Evolutionary conservation across 1,140 invertebrate genomes (phyloP).

Genomic region (Megalopta genalis): DNA sequence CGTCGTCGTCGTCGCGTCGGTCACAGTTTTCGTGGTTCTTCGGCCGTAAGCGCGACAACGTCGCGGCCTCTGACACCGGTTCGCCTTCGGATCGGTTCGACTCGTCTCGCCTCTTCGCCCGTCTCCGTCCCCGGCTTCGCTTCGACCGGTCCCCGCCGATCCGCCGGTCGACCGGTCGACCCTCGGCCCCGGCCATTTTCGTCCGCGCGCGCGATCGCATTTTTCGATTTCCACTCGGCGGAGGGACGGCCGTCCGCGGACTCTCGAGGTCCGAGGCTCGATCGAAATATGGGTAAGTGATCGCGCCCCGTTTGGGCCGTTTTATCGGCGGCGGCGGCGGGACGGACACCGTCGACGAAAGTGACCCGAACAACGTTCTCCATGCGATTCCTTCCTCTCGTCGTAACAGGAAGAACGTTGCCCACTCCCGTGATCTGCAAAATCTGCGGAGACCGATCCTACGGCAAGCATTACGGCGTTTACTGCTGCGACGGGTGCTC

Average conservation of each 20-base stretch:
- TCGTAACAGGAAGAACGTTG: conserved; percentile 82
- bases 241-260: not conserved
- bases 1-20: not conserved
- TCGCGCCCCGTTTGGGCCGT: no score
- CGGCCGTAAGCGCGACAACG: not conserved
- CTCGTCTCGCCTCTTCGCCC: not conserved
- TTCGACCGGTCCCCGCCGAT: not conserved
- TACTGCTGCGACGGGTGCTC: conserved; percentile 94
- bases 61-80: not conserved
- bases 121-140: not conserved
- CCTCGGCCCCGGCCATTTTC: not conserved
- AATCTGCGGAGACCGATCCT: conserved; percentile 92
- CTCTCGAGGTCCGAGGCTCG: not conserved
- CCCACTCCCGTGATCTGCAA: conserved; percentile 85
- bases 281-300: conserved; percentile 16
- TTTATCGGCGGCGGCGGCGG: no score
- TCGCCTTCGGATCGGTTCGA: not conserved
- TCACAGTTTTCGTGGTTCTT: not conserved
- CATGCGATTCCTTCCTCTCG: no score
- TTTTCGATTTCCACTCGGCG: not conserved
- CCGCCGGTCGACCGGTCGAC: not conserved
- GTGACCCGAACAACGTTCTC: not conserved
- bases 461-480: conserved; percentile 93
- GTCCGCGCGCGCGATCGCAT: not conserved
- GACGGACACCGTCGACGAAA: no score